Evolutionary conservation across 2,888 invertebrate genomes (phyloP).

Genomic region (Alloscopus bannaensis): DNA sequence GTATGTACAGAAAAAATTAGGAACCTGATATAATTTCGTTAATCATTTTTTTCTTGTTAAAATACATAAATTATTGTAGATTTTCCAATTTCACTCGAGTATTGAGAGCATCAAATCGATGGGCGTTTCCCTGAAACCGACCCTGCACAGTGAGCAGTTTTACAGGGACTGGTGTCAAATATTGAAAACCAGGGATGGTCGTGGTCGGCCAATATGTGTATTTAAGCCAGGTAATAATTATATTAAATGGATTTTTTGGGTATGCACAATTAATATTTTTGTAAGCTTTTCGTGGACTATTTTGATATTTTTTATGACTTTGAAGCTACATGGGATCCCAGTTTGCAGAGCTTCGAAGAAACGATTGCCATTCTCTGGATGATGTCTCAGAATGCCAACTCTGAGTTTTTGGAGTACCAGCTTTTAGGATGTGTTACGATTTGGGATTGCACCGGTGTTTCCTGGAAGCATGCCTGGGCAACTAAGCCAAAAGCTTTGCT

Average conservation of each 20-base stretch:
- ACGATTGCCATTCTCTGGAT: not conserved
- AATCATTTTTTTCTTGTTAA: not conserved
- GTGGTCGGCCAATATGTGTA: not conserved
- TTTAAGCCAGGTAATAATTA: constrained; percentile 2
- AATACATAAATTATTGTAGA: not conserved
- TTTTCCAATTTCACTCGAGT: not conserved
- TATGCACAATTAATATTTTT: too few species aligned
- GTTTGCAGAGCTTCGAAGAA: not conserved
- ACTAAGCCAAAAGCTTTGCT: not conserved
- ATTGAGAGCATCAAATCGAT: not conserved
- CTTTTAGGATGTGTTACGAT: not conserved
- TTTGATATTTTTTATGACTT: not conserved
- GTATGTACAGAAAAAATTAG: not conserved
- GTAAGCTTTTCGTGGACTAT: not conserved
- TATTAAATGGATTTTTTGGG: too few species aligned
- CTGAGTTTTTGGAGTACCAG: not conserved
- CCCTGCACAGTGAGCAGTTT: not conserved
- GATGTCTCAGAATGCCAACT: not conserved
- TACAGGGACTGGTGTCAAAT: not conserved
- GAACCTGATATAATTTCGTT: not conserved
- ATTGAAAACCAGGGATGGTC: not conserved
- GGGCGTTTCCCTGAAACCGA: not conserved
- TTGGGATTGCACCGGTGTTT: not conserved
- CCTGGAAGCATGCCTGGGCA: not conserved
- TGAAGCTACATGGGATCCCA: not conserved